A percentile compares a stretch with the other conserved stretches of the same genome.
Evolutionary conservation across 1,140 invertebrate species (phyloP).

Genomic region (Rhopalosiphum padi): DNA sequence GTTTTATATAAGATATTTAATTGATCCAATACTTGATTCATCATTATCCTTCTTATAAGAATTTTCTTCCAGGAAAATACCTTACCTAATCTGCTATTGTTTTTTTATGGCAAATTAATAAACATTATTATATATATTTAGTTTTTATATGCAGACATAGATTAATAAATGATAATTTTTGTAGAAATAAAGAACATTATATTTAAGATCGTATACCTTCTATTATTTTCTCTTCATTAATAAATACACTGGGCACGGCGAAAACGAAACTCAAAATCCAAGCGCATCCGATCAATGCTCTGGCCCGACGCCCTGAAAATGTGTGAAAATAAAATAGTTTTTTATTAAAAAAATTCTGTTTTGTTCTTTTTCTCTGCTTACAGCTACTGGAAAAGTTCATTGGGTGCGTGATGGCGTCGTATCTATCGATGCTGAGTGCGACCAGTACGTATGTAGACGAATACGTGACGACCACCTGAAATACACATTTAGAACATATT

Average conservation of each 20-base stretch:
- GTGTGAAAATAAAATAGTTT: neutral
- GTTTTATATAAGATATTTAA: constrained; percentile 11
- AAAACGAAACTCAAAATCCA: constrained; percentile 86
- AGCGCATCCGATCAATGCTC: constrained; percentile 77
- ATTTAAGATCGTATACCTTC: constrained; percentile 69
- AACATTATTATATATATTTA: neutral
- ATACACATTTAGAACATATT: neutral
- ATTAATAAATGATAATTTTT: neutral
- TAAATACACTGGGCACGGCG: constrained; percentile 81
- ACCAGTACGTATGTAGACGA: constrained; percentile 95
- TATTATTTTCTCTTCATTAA: constrained; percentile 81
- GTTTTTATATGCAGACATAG: neutral
- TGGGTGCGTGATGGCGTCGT: constrained; percentile 92
- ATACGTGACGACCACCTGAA: constrained; percentile 83
- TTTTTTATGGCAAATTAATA: neutral
- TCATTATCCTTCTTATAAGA: neutral
- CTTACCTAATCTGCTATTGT: neutral
- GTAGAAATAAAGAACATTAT: neutral
- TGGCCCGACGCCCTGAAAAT: constrained; percentile 74
- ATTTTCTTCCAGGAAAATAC: neutral
- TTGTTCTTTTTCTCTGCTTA: constrained; percentile 69
- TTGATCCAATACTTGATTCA: neutral
- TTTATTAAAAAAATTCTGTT: neutral
- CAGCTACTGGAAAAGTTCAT: constrained; percentile 94
- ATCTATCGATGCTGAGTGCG: constrained; percentile 91